Base-by-base conservation (phyloP, 2,888 invertebrate species). In the Drosophila borborema region DNA sequence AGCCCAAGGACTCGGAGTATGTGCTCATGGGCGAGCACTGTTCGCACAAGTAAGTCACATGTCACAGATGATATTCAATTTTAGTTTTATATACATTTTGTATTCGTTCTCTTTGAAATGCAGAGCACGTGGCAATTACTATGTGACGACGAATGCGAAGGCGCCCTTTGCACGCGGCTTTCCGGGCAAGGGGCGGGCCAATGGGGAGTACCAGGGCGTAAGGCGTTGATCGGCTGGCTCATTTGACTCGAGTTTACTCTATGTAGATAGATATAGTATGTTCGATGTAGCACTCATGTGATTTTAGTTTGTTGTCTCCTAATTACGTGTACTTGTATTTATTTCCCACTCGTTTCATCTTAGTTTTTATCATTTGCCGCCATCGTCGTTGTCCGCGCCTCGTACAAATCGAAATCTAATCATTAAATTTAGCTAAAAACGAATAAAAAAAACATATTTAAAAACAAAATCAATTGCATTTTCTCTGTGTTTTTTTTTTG, bases 21-120 rank as follows among this genome's bases (percentile, higher is more conserved):
- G 96, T 97, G 49, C 94, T 96, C 4, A 97, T 97, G 97, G 97
- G 97, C 36, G 97, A 97, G 93, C 96, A 97, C 92, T 95, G 96
- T 10, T 95, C 95, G 36, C 95, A 94, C 80, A 95, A 96, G 97
- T 97, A 94, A 95, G 95, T 36, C 20, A 10, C 20, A 4, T 16
- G 6, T 0, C 4, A 49, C 5, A 28, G 3, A 28, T 5, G 3
- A 23, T 20, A 34, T 20, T 1, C 7, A 36, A 36, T 20, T 8
- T 14, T 8, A 2, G 14, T 18, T 14, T 14, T 36, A n/a, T n/a
- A 54, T 55, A 55, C 14, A 10, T 2, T 8, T 28, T n/a, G n/a
- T 3, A 20, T 93, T 0, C 12, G 31, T 4, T 6, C 0, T 7
- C 28, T 41, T 2, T 3, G 1, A 18, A 3, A 51, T 1, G 12